A percentile compares a stretch with the other conserved stretches of the same genome.
Evolutionary conservation across 2,888 invertebrate genomes (phyloP).

Genomic region (Mesopsocus fuscifrons): DNA sequence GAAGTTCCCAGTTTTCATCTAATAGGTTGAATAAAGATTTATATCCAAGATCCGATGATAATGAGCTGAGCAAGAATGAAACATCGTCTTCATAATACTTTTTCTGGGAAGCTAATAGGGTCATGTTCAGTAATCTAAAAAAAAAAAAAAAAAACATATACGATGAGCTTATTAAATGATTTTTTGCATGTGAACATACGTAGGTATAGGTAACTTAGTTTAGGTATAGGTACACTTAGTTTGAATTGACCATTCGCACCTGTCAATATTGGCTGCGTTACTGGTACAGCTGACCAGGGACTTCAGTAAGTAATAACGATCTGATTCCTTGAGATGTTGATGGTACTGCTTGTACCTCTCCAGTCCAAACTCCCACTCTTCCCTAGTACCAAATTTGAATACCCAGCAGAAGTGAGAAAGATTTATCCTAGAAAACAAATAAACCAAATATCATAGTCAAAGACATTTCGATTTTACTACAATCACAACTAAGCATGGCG

Average conservation of each 20-base stretch:
- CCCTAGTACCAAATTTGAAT: constrained; percentile 58
- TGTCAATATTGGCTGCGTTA: constrained; percentile 46
- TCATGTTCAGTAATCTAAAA: not conserved
- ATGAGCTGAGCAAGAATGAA: not conserved
- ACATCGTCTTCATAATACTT: not conserved
- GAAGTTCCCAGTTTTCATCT: constrained; percentile 43
- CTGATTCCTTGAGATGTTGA: constrained; percentile 44
- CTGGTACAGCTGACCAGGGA: constrained; percentile 60
- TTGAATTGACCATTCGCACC: no score
- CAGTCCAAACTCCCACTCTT: constrained; percentile 68
- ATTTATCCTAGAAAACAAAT: constrained; percentile 35
- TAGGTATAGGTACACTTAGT: no score
- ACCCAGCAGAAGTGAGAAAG: constrained; percentile 63
- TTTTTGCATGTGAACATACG: no score
- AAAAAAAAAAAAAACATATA: no score
- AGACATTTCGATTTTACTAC: not conserved
- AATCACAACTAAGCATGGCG: not conserved
- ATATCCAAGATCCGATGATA: constrained; percentile 30
- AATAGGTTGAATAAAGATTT: constrained; percentile 52
- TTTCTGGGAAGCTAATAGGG: not conserved
- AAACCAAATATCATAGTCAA: no score
- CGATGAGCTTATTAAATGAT: no score
- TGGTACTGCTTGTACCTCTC: constrained; percentile 59
- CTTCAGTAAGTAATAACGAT: constrained; percentile 56
- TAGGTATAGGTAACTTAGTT: no score